A percentile compares a stretch with the other conserved stretches of the same genome.
Evolutionary conservation across 2,888 invertebrate genomes (phyloP).

Genomic region (Parnassius glacialis): DNA sequence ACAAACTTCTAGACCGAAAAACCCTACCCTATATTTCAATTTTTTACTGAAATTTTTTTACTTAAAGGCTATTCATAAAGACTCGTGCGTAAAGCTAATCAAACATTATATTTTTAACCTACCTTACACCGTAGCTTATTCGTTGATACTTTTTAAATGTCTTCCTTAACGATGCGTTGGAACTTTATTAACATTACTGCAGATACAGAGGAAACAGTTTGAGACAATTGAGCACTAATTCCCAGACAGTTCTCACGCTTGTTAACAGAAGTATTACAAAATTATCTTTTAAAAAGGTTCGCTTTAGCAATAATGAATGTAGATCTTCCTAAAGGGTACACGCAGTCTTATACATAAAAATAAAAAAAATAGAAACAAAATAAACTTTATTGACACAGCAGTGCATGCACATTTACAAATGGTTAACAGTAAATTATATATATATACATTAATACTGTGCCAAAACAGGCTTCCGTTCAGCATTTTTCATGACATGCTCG

Average conservation of each 20-base stretch:
- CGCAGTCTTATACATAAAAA: no score
- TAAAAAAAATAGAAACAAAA: no score
- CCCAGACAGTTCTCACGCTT: constrained; percentile 23
- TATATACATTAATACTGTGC: no score
- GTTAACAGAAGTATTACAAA: constrained; percentile 28
- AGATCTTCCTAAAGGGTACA: neutral
- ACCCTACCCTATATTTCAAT: no score
- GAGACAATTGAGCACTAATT: constrained; percentile 20
- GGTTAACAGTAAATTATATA: no score
- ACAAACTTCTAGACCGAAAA: no score
- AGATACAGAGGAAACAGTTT: constrained; percentile 5
- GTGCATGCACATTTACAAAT: no score
- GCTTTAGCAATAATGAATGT: constrained; percentile 14
- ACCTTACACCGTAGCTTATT: constrained; percentile 22
- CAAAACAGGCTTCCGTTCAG: no score
- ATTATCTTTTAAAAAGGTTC: constrained; percentile 18
- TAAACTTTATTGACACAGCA: no score
- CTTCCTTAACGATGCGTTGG: constrained; percentile 23
- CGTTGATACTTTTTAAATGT: constrained; percentile 14
- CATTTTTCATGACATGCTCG: no score
- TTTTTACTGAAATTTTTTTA: no score
- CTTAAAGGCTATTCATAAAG: no score
- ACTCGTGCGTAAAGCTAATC: constrained; percentile 3
- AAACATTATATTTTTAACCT: constrained; percentile 5
- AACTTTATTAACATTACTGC: constrained; percentile 22